These are phyloP conservation scores for Nasonia longicornis DNA, from an alignment of 1,140 invertebrate genomes.

Conservation along the genomic window DNA sequence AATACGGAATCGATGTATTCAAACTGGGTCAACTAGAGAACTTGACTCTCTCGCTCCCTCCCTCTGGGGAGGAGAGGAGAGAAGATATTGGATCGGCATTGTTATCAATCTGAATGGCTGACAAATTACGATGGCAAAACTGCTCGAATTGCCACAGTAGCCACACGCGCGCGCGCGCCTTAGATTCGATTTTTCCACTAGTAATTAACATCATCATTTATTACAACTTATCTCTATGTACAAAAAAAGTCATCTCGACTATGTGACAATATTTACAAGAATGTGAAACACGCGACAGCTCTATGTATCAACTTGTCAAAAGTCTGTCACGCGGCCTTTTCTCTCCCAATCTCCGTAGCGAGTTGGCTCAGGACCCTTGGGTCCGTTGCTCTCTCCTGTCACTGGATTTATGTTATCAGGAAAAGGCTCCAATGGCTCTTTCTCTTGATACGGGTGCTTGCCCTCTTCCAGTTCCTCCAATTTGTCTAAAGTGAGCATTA, in stretches of 20 bases:
- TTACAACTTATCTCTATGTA: neutral
- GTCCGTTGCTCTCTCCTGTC: conserved; percentile 95
- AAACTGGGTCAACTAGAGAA: conserved; percentile 53
- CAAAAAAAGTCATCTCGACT: neutral
- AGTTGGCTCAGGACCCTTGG: conserved; percentile 96
- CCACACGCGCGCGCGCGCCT: neutral
- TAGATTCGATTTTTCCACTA: neutral
- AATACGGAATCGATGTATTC: conserved; percentile 50
- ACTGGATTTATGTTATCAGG: conserved; percentile 90
- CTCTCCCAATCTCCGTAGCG: conserved; percentile 99
- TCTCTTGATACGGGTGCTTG: conserved; percentile 83
- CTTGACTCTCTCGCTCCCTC: conserved; percentile 32
- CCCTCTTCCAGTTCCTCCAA: conserved; percentile 77
- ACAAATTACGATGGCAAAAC: conserved; percentile 46
- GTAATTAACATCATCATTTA: neutral
- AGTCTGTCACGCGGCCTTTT: conserved; percentile 97
- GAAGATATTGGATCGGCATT: conserved; percentile 49
- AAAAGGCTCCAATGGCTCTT: conserved; percentile 87
- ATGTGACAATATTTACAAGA: neutral
- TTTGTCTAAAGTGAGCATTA: conserved; percentile 67
- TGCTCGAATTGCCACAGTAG: neutral
- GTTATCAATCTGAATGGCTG: conserved; percentile 52
- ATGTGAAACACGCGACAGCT: neutral
- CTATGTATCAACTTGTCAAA: conserved; percentile 71
- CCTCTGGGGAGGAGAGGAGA: conserved; percentile 19